Conservation (phyloP, 2,113 vertebrate species). For the Tetraodon nigroviridis region DNA sequence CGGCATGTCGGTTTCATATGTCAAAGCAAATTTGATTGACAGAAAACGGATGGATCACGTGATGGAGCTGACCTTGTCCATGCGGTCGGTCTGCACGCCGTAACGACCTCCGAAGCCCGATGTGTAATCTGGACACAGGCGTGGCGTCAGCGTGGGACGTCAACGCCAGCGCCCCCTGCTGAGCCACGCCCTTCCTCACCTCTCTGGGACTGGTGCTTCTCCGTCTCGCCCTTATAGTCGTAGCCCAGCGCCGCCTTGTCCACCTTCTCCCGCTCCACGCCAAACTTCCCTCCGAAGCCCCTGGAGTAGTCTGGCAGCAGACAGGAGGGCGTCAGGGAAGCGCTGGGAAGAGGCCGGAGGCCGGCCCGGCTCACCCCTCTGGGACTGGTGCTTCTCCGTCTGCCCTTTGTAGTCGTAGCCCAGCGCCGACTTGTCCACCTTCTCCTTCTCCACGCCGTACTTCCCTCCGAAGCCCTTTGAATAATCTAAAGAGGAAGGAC, state of each 20-base stretch:
- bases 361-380: too few species aligned
- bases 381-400: conserved; percentile 75
- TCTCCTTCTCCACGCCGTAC: conserved; percentile 81
- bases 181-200: conserved; percentile 64
- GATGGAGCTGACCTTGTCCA: conserved; percentile 84
- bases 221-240: conserved; percentile 82
- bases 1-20: too few species aligned
- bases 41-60: neutral
- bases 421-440: conserved; percentile 77
- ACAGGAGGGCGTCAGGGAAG: neutral
- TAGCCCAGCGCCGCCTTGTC: conserved; percentile 87
- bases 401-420: conserved; percentile 71
- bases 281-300: conserved; percentile 90
- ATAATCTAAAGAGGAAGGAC: conserved; percentile 61
- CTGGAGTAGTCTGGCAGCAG: conserved; percentile 78
- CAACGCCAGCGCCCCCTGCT: neutral
- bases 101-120: conserved; percentile 91
- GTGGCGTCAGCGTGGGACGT: conserved; percentile 2
- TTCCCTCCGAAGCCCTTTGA: conserved; percentile 77
- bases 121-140: conserved; percentile 79
- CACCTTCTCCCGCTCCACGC: conserved; percentile 82
- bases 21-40: too few species aligned
- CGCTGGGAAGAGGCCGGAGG: too few species aligned
- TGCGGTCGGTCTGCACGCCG: conserved; percentile 85
- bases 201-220: conserved; percentile 88